Evolutionary conservation across 2,888 invertebrate species (phyloP), one percentile per base, ranked within the genome.

Genomic region (Gortyna flavago): DNA sequence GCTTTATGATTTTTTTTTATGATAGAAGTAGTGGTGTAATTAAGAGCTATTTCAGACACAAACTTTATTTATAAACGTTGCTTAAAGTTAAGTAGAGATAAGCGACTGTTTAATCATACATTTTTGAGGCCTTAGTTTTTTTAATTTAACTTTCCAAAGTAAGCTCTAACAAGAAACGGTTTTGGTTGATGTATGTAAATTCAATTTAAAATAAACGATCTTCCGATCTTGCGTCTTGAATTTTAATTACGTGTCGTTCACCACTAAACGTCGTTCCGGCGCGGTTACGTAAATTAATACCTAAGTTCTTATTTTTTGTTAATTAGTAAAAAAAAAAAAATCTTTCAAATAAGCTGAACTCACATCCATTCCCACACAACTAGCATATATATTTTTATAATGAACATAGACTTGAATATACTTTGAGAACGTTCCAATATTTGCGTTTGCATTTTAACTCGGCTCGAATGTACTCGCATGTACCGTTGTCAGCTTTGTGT

Each of bases 401-500:
- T 18, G 2, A n/a, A 16, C 2, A 16, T 16, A 41, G 41, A 41
- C n/a, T 21, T 41, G 21, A 29, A 21, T 44, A 35, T 38, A 69
- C 67, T 44, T 80, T n/a, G 2, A 54, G 38, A 74, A 51, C 38
- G n/a, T 81, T 65, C 21, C 4, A 21, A n/a, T 38, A 18, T 32
- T 72, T 44, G 72, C 72, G 51, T 67, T 68, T 65, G 57, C 61
- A 77, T 66, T 77, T 67, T 25, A 25, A 35, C 18, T 75, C 57
- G 70, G 21, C 29, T 48, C 57, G 62, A 67, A 64, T 61, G 85
- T 70, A 38, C 76, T 77, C 51, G 72, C 57, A 84, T 82, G 86
- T 89, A 87, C 88, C 88, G 88, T 88, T 88, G 86, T 75, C 77
- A 75, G 75, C 73, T 75, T 74, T 68, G 81, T 79, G 66, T 86